Evolutionary conservation across 2,113 vertebrate genomes (phyloP), one percentile per base, ranked within the genome.

Genomic region (Nesoenas mayeri): DNA sequence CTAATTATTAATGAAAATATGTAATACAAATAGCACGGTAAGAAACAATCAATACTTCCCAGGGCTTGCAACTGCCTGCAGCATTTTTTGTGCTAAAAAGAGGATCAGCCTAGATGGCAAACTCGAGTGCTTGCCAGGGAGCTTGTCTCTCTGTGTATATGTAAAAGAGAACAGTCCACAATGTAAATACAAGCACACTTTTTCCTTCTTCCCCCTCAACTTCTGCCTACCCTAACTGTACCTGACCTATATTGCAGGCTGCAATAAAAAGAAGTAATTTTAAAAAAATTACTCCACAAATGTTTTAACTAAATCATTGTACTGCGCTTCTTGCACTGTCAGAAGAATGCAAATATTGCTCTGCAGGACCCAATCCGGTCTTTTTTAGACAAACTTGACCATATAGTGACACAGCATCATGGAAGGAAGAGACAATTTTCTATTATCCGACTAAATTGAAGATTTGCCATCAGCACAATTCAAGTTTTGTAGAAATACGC

Each of bases 1-100:
- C 65, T 85, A 85, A 91, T 95, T 95, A 95, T 96, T 93, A 96
- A 94, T 50, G 90, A 51, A 82, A 89, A 74, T 88, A 81, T 62
- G 47, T 62, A 89, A 93, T 29, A 88, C 65, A 89, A 96, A 89
- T 22, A 89, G 17, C 0, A 0, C 47, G 66, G 54, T 74, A 70
- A 51, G 60, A 92, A 89, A 83, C 40, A 78, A 93, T 91, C 90
- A 75, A 92, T 75, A 80, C 11, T 77, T 42, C 58, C 51, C 51
- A 6, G 2, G 0, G 24, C 57, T 17, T 70, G 60, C 57, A 92
- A 83, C 32, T 6, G 70, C 47, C n/a, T 65, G 72, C 22, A 87
- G 87, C 91, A 94, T 75, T 93, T 88, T 96, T 84, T 70, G 79
- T 92, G 83, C 62, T 91, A 58, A 82, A 54, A 78, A 66, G 42